A percentile compares a stretch with the other conserved stretches of the same genome.
These are phyloP conservation scores for Papilio xuthus DNA, from an alignment of 1,140 invertebrate genomes.

Conservation along the genomic window DNA sequence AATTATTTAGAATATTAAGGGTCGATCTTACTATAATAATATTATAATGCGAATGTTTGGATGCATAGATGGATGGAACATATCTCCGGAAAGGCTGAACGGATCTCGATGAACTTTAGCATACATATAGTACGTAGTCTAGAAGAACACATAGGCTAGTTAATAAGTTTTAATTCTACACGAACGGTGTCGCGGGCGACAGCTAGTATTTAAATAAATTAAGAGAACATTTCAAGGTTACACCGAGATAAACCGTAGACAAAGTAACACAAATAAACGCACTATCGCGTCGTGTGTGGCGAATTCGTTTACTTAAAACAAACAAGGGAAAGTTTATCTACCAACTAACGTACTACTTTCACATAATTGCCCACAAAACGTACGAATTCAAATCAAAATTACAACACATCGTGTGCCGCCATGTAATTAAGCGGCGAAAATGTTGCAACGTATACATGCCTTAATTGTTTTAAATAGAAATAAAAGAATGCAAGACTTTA, in stretches of 20 bases:
- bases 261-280: slow-evolving; percentile 3
- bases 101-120: too few relatives aligned
- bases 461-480: background rate
- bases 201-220: background rate
- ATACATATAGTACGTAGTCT: too few relatives aligned
- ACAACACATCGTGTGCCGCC: slow-evolving; percentile 14
- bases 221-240: background rate
- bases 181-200: too few relatives aligned
- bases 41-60: too few relatives aligned
- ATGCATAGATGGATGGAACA: too few relatives aligned
- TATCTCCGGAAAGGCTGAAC: too few relatives aligned
- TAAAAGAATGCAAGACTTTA: too few relatives aligned
- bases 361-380: slow-evolving; percentile 23
- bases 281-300: slow-evolving; percentile 7
- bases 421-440: slow-evolving; percentile 21
- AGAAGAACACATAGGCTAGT: too few relatives aligned
- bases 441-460: background rate
- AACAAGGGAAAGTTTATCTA: slow-evolving; percentile 26
- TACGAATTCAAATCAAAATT: slow-evolving; percentile 21
- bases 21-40: too few relatives aligned
- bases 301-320: slow-evolving; percentile 13
- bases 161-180: too few relatives aligned
- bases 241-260: background rate
- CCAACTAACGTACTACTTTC: slow-evolving; percentile 7
- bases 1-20: too few relatives aligned